Evolutionary conservation across 2,113 vertebrate genomes (phyloP), one percentile per base, ranked within the genome.

Genomic region (Brachirus orientalis): DNA sequence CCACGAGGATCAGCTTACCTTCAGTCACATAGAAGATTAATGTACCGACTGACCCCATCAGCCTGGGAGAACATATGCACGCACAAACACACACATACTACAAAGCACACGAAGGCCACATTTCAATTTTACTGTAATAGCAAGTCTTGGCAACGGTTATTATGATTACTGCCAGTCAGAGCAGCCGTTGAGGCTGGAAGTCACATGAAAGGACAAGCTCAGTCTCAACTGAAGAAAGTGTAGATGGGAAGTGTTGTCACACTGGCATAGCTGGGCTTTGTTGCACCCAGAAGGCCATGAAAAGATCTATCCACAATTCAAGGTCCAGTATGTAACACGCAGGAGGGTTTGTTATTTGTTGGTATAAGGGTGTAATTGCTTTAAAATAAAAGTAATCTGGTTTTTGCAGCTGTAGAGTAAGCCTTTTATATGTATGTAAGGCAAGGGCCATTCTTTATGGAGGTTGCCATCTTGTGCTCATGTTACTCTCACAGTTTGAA

Each of bases 1-100:
- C 71, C 80, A 70, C 14, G 53, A 72, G 82, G 82, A 89, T 89
- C 89, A 77, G 70, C 69, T 90, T 90, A 85, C 86, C 70, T 63
- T 77, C 79, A 62, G 35, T 77, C 79, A 80, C 69, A 79, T 41
- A 35, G 43, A 52, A 78, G 86, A 86, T 83, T 77, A 86, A 83
- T 80, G 80, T 19, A 64, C 43, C 67, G 40, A 61, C 74, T 70
- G 77, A 88, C 73, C 51, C 46, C 78, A 52, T 35, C 44, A 33
- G 65, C 56, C 53, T 37, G 19, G 47, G 43, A 76, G 71, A 67
- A 50, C 63, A 36, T 11, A 33, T 20, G 47, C 52, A 37, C 64
- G 51, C 61, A 44, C 55, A 46, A 62, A 61, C 67, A 22, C 37
- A 64, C 53, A 50, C 20, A 59, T 50, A 37, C 50, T 53, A 60